phyloP scores from a whole-genome alignment of 1,140 invertebrate species.

The Platorchestia sp. region DNA sequence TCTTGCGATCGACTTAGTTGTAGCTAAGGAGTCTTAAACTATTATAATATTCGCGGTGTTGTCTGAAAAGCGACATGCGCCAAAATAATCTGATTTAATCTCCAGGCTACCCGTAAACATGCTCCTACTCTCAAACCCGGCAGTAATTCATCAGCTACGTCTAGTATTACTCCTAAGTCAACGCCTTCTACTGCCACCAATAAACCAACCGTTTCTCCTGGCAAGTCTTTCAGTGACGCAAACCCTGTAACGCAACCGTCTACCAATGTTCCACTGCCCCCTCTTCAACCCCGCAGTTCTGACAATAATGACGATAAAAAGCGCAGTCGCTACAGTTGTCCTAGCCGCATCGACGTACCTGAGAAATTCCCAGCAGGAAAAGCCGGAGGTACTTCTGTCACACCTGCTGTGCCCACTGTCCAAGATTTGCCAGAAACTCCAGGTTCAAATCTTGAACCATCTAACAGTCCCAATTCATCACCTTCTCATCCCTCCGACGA shows the following conservation, averaged over 20 bases:
- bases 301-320: background rate
- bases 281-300: background rate
- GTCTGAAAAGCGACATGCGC: background rate
- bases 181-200: background rate
- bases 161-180: background rate
- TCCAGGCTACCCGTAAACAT: background rate
- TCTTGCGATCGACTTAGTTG: no score
- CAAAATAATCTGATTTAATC: background rate
- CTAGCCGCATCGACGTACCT: conserved; percentile 22
- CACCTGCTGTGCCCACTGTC: background rate
- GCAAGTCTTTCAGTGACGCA: background rate
- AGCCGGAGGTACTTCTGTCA: background rate
- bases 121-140: background rate
- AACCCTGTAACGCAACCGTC: background rate
- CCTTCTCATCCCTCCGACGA: no score
- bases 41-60: background rate
- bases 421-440: background rate
- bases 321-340: background rate
- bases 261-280: background rate
- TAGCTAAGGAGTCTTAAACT: no score
- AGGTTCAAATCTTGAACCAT: background rate
- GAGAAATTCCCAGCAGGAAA: conserved; percentile 19
- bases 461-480: background rate
- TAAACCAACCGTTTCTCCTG: background rate
- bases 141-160: background rate